Evolutionary conservation across 64 coral and sea anemone species (phyloP), one percentile per base, ranked within the genome.

Genomic region (Stylophora pistillata): DNA sequence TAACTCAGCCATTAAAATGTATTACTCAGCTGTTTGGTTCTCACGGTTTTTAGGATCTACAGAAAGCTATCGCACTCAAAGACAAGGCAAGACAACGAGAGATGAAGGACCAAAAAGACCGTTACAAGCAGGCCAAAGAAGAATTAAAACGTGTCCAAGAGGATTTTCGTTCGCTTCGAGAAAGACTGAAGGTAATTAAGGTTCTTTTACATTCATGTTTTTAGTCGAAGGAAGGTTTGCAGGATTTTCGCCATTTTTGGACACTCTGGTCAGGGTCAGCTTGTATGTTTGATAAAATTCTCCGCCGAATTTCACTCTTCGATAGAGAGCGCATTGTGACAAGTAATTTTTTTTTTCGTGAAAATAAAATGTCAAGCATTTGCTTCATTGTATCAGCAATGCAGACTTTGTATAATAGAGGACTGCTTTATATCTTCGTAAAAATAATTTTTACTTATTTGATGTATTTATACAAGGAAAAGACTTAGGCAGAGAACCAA

Each of bases 51-150:
- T 74, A 99, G 97, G 94, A 99, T 71, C 74, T 99, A 15, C 76
- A 99, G 72, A 99, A 92, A 86, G 71, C 87, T 21, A 84, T 99
- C 23, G 88, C 69, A 7, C 57, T 99, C 15, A 83, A 94, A 71
- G 93, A 99, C 16, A 99, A 99, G 54, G 84, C 53, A 15, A 87
- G 88, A 73, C 83, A 92, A 11, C 88, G 97, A 79, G 90, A 99
- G 55, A 60, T 95, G 5, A 99, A 91, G 72, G 97, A 95, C 20
- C 91, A 95, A 17, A 88, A 78, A 10, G 90, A 95, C 0, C 90
- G 94, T 25, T 87, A 93, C 77, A 92, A 73, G 74, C 85, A 95
- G 47, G 91, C 93, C 18, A 89, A 83, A 58, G 87, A 95, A 28
- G 91, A 93, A 41, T 47, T 95, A 2, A 82, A 85, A 56, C 70